Evolutionary conservation across 2,888 invertebrate species (phyloP).

Genomic region (Camponotus fellah): DNA sequence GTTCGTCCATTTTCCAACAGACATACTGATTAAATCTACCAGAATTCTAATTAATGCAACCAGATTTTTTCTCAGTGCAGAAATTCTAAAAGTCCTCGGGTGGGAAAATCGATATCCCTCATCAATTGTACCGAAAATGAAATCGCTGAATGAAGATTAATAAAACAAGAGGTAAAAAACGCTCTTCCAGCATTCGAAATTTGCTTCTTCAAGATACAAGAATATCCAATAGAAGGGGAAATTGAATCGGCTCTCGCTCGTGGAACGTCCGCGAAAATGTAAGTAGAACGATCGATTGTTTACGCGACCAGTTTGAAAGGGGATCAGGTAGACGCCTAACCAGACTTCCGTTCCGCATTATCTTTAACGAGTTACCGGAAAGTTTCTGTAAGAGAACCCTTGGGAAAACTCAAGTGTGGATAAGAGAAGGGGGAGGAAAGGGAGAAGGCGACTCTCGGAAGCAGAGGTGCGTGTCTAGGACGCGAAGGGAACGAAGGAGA

Average conservation of each 20-base stretch:
- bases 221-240: slow-evolving; percentile 28
- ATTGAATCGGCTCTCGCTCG: slow-evolving; percentile 47
- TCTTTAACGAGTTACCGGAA: slow-evolving; percentile 67
- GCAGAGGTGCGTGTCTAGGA: slow-evolving; percentile 43
- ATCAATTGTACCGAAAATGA: slow-evolving; percentile 21
- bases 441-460: slow-evolving; percentile 40
- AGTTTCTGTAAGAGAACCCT: slow-evolving; percentile 73
- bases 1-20: too few relatives aligned
- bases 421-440: neutral
- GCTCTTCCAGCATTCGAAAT: neutral
- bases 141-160: neutral
- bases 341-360: slow-evolving; percentile 61
- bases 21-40: too few relatives aligned
- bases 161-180: slow-evolving; percentile 3
- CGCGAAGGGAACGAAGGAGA: slow-evolving; percentile 46
- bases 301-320: slow-evolving; percentile 53
- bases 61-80: too few relatives aligned
- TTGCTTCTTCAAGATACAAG: neutral
- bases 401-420: slow-evolving; percentile 50
- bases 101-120: neutral
- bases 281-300: slow-evolving; percentile 61
- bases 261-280: slow-evolving; percentile 56
- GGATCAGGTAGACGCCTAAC: slow-evolving; percentile 31
- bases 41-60: too few relatives aligned
- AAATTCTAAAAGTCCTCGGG: slow-evolving; percentile 7